Evolutionary conservation across 2,888 invertebrate species (phyloP), one percentile per base, ranked within the genome.

Genomic region (Tenthredo notha): DNA sequence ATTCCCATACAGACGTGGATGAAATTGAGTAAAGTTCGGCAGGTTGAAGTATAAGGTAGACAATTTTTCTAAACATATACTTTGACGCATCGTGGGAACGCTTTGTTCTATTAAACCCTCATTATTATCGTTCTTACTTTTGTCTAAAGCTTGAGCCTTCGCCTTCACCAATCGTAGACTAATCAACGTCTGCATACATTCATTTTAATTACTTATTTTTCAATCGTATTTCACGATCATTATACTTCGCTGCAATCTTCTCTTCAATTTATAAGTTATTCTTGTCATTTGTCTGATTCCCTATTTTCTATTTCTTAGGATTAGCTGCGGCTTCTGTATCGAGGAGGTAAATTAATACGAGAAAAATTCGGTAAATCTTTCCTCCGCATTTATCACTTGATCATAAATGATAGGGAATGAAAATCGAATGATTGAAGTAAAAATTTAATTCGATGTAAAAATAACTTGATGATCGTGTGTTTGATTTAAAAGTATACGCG

Each of bases 1-100:
- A 15, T 50, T 2, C 54, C 7, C n/a, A n/a, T 25, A 12, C 10
- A 58, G 25, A 61, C 61, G 12, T 61, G 61, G 12, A 61, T 61
- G 12, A 61, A 61, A 61, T 61, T 61, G 21, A 25, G 10, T 61
- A 21, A 61, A 61, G 6, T 12, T 61, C 25, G 61, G 21, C 61
- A 9, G 25, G 61, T n/a, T 54, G n/a, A n/a, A 54, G 54, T 54
- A 54, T 6, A 54, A 50, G 50, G 54, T n/a, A 54, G 54, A n/a
- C 7, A 10, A 54, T n/a, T 18, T n/a, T 43, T 6, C 6, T 50
- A 6, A 50, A n/a, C 50, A n/a, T 6, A 54, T 54, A 54, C 54
- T 6, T 47, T n/a, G 54, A 54, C 54, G 54, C n/a, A 61, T 61
- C 61, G 61, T 61, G 61, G 61, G 25, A 61, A 61, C 61, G 61